Base-by-base conservation (phyloP, 1,140 invertebrate genomes). In the Heliconius melpomene region DNA sequence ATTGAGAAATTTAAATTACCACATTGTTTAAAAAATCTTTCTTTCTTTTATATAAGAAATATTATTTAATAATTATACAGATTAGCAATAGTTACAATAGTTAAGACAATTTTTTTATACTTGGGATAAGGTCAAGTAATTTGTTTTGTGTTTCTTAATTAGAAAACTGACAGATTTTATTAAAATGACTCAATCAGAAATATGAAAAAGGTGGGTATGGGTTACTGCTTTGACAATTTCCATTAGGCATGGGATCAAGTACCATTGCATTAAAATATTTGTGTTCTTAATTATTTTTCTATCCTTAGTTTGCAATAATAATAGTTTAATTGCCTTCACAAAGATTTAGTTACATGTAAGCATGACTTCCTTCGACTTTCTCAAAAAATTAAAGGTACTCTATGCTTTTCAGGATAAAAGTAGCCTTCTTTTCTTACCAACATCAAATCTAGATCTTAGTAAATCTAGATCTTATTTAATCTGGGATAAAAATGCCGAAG, bases 321-420 rank as follows among this genome's bases (percentile, higher is more conserved):
- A n/a, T n/a, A n/a, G n/a, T n/a, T n/a, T n/a, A n/a, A n/a, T n/a
- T n/a, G n/a, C n/a, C 7, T 52, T 46, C 16, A 52, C 18, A 52
- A 52, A 29, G 3, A 16, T 29, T 26, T 66, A 29, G 26, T 26
- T 26, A 66, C 29, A 26, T 66, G 11, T 66, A 26, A 29, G 9
- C 60, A 66, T 66, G 60, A 66, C 26, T n/a, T 23, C 9, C 26
- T 66, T 29, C 11, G 8, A 8, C 29, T 66, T 11, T 66, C 2
- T 46, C 8, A 16, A 66, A 26, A 66, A 66, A 66, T 6, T 66
- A 26, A 26, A n/a, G 8, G 8, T 57, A 66, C 23, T 23, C 9
- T 66, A 29, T 66, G 60, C 8, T 26, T 66, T 66, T 66, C 60
- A 66, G 60, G 60, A 66, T 66, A 66, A 66, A 66, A 66, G 60